Evolutionary conservation across 2,113 vertebrate species (phyloP).

Genomic region (Gymnarchus niloticus): DNA sequence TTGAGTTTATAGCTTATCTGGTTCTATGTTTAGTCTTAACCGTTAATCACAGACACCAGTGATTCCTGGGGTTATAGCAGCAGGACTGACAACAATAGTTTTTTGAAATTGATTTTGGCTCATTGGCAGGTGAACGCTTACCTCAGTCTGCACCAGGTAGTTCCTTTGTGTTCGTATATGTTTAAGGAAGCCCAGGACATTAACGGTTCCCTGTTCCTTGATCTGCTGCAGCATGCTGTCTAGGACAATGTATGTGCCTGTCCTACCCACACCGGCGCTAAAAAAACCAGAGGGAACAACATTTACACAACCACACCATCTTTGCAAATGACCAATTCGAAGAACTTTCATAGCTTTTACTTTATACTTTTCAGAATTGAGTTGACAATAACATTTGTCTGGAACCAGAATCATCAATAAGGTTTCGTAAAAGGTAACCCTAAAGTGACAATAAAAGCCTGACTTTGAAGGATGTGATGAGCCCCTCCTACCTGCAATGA

Average conservation of each 20-base stretch:
- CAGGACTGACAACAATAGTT: too few relatives aligned
- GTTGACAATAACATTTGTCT: neutral
- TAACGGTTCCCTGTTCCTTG: constrained; percentile 82
- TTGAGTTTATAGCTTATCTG: too few relatives aligned
- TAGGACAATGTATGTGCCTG: constrained; percentile 90
- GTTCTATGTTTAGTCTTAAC: too few relatives aligned
- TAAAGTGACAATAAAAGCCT: neutral
- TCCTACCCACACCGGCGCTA: constrained; percentile 91
- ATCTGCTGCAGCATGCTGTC: constrained; percentile 97
- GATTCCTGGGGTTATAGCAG: too few relatives aligned
- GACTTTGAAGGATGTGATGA: neutral
- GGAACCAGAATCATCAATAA: neutral
- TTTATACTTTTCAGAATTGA: neutral
- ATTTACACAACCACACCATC: neutral
- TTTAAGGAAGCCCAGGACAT: constrained; percentile 89
- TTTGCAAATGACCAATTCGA: neutral
- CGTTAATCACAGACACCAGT: too few relatives aligned
- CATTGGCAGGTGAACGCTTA: constrained; percentile 44
- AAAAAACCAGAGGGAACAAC: constrained; percentile 20
- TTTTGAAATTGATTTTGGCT: neutral
- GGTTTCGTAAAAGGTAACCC: neutral
- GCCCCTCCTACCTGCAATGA: constrained; percentile 81
- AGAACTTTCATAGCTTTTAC: neutral
- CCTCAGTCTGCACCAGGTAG: constrained; percentile 97
- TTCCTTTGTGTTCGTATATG: constrained; percentile 95